Base-by-base conservation (phyloP, 2,797 vertebrate genomes). In the Halcyon leucocephala region DNA sequence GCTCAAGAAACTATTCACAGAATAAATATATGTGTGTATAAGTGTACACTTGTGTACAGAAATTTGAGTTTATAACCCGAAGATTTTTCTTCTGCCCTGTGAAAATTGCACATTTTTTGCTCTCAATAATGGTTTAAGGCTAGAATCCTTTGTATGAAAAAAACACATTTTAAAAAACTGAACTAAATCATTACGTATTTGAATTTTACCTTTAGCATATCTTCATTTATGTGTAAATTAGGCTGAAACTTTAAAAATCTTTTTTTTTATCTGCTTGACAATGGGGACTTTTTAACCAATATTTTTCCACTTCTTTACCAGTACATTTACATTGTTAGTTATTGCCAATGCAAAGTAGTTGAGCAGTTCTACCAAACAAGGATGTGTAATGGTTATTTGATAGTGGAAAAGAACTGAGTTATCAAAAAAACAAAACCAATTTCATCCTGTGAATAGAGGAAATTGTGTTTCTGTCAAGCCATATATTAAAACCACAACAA, bases 391-490 rank as follows among this genome's bases (percentile, higher is more conserved):
- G 24, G 57, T 64, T 89, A 82, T 80, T 83, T 86, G 58, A 74
- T 76, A 83, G 69, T 28, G 87, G 66, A 83, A 86, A 95, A 83
- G 61, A 95, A 86, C 57, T 49, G 76, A 72, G 16, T 78, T 94
- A 91, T 93, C 92, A 95, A 91, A 88, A 92, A 96, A 94, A 92
- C 87, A 91, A 96, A 96, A 83, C 61, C 33, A 42, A 86, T 80
- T 94, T 94, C 57, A 82, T 64, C 37, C 54, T 58, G 42, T 26
- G 79, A 91, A 88, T 1, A 22, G 79, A 87, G n/a, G 89, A 96
- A 96, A 95, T 69, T 87, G 57, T 83, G 77, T 86, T 90, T 94
- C 73, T 94, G 89, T 93, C 82, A 94, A 84, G 90, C 35, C 87
- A 92, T 91, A 86, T 97, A 94, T 49, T 90, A 93, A 95, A 95